These are phyloP conservation scores for Carlito syrichta DNA, from an alignment of 2,113 vertebrate species.

Conservation along the genomic window DNA sequence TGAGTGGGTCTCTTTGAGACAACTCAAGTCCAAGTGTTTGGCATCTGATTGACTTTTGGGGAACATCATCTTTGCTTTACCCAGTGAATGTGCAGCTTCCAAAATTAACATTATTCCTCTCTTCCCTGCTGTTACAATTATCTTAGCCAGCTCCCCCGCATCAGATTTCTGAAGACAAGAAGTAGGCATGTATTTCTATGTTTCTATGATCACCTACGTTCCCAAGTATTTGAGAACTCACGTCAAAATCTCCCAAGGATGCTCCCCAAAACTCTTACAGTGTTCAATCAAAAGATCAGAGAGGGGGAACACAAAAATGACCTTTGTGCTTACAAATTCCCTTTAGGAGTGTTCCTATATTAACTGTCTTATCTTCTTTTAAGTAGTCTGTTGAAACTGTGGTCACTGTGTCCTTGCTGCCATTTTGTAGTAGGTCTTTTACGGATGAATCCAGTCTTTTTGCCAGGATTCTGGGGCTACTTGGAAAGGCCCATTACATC, in stretches of 20 bases:
- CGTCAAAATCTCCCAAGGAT: not conserved
- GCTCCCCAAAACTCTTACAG: not conserved
- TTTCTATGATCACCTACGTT: not conserved
- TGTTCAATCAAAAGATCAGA: not conserved
- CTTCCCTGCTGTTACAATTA: not conserved
- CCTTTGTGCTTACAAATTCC: not conserved
- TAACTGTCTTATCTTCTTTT: not conserved
- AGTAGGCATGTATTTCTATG: not conserved
- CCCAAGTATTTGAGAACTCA: not conserved
- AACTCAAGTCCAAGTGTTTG: not conserved
- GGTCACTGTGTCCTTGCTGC: not conserved
- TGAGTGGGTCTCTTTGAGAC: not conserved
- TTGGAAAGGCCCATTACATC: not conserved
- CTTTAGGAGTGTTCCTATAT: not conserved
- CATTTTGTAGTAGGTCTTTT: not conserved
- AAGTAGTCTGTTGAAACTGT: not conserved
- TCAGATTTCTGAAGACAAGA: not conserved
- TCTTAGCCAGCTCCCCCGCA: not conserved
- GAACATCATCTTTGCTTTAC: not conserved
- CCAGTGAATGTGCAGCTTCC: not conserved
- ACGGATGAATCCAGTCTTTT: not conserved
- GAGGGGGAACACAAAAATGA: not conserved
- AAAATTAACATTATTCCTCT: not conserved
- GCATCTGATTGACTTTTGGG: not conserved
- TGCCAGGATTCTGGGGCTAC: not conserved